These are phyloP conservation scores for Galerucella calmariensis DNA, from an alignment of 2,888 invertebrate genomes.

Conservation along the genomic window DNA sequence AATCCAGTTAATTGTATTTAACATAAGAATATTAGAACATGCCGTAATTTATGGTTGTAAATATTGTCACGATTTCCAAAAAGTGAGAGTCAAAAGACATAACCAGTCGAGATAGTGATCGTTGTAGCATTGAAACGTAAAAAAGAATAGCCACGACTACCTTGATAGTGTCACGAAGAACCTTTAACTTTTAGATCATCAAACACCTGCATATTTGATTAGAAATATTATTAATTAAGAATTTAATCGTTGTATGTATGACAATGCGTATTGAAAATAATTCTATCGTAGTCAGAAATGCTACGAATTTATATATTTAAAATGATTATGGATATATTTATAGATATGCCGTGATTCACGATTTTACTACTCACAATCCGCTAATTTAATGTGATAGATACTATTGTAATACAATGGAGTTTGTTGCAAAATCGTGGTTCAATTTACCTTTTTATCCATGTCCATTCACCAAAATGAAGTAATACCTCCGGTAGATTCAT, in stretches of 20 bases:
- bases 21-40: constrained; percentile 39
- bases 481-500: constrained; percentile 16
- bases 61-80: constrained; percentile 50
- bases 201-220: constrained; percentile 46
- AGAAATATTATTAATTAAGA: constrained; percentile 42
- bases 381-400: constrained; percentile 32
- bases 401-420: constrained; percentile 28
- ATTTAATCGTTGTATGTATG: constrained; percentile 40
- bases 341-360: constrained; percentile 41
- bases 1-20: constrained; percentile 43
- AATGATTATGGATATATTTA: constrained; percentile 39
- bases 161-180: constrained; percentile 56
- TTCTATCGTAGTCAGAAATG: constrained; percentile 24
- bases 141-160: constrained; percentile 53
- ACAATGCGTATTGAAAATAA: constrained; percentile 41
- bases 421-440: constrained; percentile 31
- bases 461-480: constrained; percentile 34
- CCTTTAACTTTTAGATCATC: constrained; percentile 51
- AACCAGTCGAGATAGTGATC: constrained; percentile 43
- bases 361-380: constrained; percentile 35
- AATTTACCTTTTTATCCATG: constrained; percentile 25
- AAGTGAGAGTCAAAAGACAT: constrained; percentile 49
- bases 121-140: constrained; percentile 49
- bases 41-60: constrained; percentile 39
- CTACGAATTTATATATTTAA: constrained; percentile 21